Base-by-base conservation (phyloP, 2,888 invertebrate species). In the Octodonta nipae region DNA sequence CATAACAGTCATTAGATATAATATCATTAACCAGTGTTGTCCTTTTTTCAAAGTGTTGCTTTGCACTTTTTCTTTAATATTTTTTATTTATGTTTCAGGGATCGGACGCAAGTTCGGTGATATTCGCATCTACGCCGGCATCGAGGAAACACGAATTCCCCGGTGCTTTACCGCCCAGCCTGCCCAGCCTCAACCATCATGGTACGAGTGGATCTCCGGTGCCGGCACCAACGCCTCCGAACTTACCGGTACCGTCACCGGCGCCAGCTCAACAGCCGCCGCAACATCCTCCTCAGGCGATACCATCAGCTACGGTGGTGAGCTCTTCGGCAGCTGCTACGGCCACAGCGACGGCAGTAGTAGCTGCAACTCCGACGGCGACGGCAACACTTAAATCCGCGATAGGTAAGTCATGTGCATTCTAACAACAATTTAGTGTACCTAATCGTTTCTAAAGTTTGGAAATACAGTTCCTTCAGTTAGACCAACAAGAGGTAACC, bases 41-140 rank as follows among this genome's bases (percentile, higher is more conserved):
- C n/a, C n/a, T n/a, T n/a, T n/a, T n/a, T n/a, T n/a, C n/a, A n/a
- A n/a, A n/a, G n/a, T n/a, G n/a, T n/a, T n/a, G n/a, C n/a, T n/a
- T n/a, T n/a, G n/a, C n/a, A n/a, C n/a, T n/a, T n/a, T n/a, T n/a
- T n/a, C n/a, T 22, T 11, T 22, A 22, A 3, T 4, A 3, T 11
- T 7, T 36, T 32, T 15, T 33, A 26, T 44, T 40, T 40, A 43
- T 44, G 33, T 65, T 67, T 10, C 65, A 78, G 78, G 78, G 79
- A 62, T 79, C 81, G 64, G 80, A 79, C 67, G 76, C 70, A 52
- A 77, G 77, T 64, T 75, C 76, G 62, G 60, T 61, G 51, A 60
- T 60, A 55, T 61, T 60, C 45, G 59, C 56, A 32, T 58, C 60
- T 44, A 52, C 76, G 55, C 72, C 75, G 60, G 74, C 79, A 58